These are phyloP conservation scores for Apostichopus japonicus DNA, from an alignment of 35 echinoderm and acorn worm genomes.

Conservation along the genomic window DNA sequence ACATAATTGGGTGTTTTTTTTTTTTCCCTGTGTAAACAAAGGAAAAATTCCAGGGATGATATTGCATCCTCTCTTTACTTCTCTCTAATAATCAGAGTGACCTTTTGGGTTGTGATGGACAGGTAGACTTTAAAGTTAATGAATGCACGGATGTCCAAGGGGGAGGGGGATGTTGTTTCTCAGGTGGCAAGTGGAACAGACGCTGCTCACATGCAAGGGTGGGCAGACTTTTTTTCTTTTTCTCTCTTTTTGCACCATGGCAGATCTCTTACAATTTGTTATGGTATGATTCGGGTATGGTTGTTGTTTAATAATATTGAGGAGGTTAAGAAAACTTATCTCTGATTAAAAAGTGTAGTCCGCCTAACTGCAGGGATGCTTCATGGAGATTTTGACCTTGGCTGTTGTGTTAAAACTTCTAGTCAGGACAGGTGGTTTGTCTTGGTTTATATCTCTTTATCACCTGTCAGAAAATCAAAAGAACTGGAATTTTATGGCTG, in stretches of 20 bases:
- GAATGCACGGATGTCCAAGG: too few relatives aligned
- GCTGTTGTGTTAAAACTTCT: not conserved
- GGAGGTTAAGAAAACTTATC: too few relatives aligned
- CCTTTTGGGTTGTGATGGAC: not conserved
- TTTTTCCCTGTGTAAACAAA: not conserved
- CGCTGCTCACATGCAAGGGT: not conserved
- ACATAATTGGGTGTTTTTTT: not conserved
- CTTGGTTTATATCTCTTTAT: not conserved
- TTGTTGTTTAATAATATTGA: too few relatives aligned
- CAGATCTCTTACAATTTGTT: too few relatives aligned
- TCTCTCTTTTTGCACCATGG: too few relatives aligned
- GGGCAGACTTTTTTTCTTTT: not conserved
- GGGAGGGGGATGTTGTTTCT: too few relatives aligned
- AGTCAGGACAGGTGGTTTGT: not conserved
- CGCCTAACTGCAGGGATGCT: not conserved
- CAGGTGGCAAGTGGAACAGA: too few relatives aligned
- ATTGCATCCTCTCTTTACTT: not conserved
- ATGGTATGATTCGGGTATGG: too few relatives aligned
- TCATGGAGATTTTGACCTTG: not conserved
- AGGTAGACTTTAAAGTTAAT: not conserved
- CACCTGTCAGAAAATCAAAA: not conserved
- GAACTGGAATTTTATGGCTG: not conserved
- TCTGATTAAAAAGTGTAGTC: too few relatives aligned
- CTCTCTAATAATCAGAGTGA: not conserved
- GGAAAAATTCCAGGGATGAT: not conserved